Evolutionary conservation across 1,140 invertebrate genomes (phyloP), one percentile per base, ranked within the genome.

Genomic region (Formica selysi): DNA sequence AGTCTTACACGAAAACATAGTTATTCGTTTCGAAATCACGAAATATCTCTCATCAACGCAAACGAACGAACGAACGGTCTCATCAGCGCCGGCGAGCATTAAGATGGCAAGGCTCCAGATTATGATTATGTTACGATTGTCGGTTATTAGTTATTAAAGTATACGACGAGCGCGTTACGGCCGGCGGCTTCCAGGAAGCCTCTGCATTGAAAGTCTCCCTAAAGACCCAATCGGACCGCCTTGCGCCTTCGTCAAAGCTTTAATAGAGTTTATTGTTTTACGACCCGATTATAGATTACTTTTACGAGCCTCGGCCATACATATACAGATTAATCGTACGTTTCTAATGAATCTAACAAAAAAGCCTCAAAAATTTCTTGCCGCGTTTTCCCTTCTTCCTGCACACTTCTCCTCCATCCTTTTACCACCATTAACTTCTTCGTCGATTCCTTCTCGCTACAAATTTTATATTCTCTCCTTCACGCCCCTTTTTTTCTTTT

Each of bases 181-280:
- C 57, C 78, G 65, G 59, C 54, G 67, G 74, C 26, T 87, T 85
- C 87, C 74, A 81, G 44, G 84, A 89, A 87, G 64, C 61, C 54
- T 70, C 36, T 36, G 57, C 41, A 51, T 81, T 54, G 73, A 59
- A 81, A 62, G 8, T 74, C 68, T 48, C 65, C 36, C 44, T 70
- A 41, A 51, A 10, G 38, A 10, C 22, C 62, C 78, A 68, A 19
- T 83, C 54, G 54, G 32, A 13, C 22, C 84, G 44, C 64, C 41
- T 68, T 73, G 22, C 70, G 64, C 65, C 87, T 90, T 87, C 87
- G 87, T 90, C 90, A 89, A 87, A 88, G 86, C 87, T 91, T 16
- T 93, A 91, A 93, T 92, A 92, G 91, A 93, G 88, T 95, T 95
- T 94, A 95, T 95, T 93, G 92, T 94, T 95, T 94, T 94, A 95